Conservation (phyloP, 1,140 invertebrate genomes). For the Cyphomyrmex costatus region DNA sequence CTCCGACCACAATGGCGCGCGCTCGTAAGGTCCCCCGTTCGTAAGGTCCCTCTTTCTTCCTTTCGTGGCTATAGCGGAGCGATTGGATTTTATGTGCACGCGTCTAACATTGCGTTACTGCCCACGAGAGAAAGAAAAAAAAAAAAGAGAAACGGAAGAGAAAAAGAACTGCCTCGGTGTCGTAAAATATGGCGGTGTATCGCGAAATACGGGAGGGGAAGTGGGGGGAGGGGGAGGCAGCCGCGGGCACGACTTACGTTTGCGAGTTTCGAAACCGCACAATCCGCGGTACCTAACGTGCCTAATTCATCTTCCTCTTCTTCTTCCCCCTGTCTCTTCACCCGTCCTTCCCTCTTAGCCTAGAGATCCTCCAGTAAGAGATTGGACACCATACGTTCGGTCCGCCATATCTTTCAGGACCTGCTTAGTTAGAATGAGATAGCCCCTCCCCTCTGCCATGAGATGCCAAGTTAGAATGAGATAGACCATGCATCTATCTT, state of each 20-base stretch:
- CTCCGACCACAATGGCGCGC: constrained; percentile 37
- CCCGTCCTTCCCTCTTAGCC: not conserved
- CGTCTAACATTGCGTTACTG: constrained; percentile 56
- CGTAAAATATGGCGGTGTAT: constrained; percentile 49
- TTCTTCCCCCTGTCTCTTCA: not conserved
- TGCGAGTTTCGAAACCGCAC: constrained; percentile 23
- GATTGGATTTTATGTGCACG: constrained; percentile 48
- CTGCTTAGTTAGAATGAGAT: too few species aligned
- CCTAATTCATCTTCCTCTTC: constrained; percentile 44
- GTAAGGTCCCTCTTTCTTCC: constrained; percentile 32
- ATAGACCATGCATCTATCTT: too few species aligned
- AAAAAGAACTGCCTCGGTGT: not conserved
- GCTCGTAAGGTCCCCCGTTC: constrained; percentile 29
- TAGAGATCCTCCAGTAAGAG: too few species aligned
- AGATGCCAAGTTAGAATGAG: too few species aligned
- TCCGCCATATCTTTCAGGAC: too few species aligned
- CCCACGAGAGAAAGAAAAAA: constrained; percentile 7
- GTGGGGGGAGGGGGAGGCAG: not conserved
- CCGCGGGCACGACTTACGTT: constrained; percentile 13
- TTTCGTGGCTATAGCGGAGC: constrained; percentile 24
- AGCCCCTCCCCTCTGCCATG: too few species aligned
- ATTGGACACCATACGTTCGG: too few species aligned
- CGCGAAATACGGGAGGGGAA: not conserved
- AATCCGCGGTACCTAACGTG: constrained; percentile 33
- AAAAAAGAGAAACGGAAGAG: not conserved